Conservation (phyloP, 2,797 vertebrate genomes). For the Aphelocoma californica region DNA sequence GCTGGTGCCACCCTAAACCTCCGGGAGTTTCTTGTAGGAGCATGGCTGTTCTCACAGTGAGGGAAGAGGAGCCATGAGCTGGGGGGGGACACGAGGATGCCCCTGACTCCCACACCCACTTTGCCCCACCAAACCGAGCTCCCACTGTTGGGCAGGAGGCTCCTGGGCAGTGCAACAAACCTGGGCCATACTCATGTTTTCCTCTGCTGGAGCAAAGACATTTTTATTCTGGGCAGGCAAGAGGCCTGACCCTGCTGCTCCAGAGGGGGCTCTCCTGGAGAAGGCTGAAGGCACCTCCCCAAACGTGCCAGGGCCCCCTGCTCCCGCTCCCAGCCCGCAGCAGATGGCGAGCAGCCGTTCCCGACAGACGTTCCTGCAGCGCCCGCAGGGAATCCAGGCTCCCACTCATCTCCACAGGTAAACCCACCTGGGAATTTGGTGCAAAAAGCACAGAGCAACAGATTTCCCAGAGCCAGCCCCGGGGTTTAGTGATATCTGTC, state of each 20-base stretch:
- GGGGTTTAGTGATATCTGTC: background rate
- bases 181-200: background rate
- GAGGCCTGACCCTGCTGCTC: background rate
- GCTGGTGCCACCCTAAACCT: background rate
- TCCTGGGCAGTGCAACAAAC: background rate
- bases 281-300: background rate
- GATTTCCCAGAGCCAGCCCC: background rate
- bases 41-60: background rate
- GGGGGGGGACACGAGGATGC: background rate
- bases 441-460: background rate
- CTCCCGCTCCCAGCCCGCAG: background rate
- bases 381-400: background rate
- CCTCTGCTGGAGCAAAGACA: background rate
- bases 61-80: background rate
- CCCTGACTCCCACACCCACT: rapidly evolving
- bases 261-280: background rate
- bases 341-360: conserved; percentile 33
- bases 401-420: background rate
- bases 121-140: background rate
- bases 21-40: rapidly evolving
- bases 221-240: background rate
- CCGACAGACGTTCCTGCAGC: background rate
- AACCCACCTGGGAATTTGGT: background rate
- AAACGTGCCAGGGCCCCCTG: background rate
- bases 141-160: rapidly evolving